Evolutionary conservation across 2,797 vertebrate genomes (phyloP).

Genomic region (Bucorvus abyssinicus): DNA sequence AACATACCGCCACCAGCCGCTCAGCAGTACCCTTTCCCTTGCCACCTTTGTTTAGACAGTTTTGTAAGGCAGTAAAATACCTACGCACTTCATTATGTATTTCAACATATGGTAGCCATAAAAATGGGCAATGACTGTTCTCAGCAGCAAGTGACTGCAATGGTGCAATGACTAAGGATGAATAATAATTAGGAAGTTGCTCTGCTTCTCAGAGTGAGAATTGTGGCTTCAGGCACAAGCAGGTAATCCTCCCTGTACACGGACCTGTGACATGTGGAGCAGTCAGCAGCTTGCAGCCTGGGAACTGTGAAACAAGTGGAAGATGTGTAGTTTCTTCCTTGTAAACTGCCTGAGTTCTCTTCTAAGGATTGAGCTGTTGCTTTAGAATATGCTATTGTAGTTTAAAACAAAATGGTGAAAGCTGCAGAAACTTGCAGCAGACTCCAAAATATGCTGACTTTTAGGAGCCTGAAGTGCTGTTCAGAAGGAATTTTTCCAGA

Average conservation of each 20-base stretch:
- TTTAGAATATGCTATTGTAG: background rate
- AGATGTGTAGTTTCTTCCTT: background rate
- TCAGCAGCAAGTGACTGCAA: background rate
- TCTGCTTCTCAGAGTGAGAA: background rate
- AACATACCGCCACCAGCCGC: background rate
- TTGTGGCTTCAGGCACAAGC: background rate
- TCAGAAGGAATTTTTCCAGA: slow-evolving; percentile 11
- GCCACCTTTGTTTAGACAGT: background rate
- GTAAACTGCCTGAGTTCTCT: background rate
- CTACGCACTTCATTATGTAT: background rate
- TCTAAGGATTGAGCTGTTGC: background rate
- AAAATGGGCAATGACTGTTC: background rate
- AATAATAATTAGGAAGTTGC: background rate
- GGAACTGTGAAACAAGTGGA: background rate
- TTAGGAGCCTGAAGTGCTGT: background rate
- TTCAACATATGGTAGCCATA: background rate
- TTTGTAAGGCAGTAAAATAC: background rate
- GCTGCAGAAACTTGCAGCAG: background rate
- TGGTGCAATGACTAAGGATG: background rate
- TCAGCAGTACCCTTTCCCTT: background rate
- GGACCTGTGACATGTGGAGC: background rate
- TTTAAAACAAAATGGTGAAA: background rate
- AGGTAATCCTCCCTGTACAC: rapidly evolving
- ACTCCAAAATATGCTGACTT: background rate
- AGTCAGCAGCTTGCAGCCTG: background rate